These are phyloP conservation scores for Pachydiplax longipennis DNA, from an alignment of 2,888 invertebrate genomes.

Conservation along the genomic window DNA sequence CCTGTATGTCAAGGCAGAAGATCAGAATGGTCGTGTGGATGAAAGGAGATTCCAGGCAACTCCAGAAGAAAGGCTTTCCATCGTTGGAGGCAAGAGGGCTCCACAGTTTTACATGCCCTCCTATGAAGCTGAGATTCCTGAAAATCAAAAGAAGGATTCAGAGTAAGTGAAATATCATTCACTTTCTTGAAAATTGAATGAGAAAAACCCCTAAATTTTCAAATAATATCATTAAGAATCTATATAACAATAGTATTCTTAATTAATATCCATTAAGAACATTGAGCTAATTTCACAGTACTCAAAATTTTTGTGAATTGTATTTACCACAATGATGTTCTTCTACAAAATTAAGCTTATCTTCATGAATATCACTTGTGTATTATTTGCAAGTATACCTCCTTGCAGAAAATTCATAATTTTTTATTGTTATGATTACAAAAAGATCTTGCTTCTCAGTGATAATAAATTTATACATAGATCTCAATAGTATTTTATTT, in stretches of 20 bases:
- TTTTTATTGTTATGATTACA: no score
- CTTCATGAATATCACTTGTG: no score
- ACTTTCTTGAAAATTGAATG: background rate
- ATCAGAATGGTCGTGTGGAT: constrained; percentile 92
- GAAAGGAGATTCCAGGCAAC: constrained; percentile 90
- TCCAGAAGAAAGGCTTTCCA: constrained; percentile 88
- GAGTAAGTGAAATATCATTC: constrained; percentile 73
- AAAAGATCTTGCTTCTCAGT: no score
- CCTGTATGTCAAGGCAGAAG: constrained; percentile 94
- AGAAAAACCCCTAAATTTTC: background rate
- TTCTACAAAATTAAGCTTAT: no score
- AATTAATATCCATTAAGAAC: no score
- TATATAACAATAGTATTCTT: background rate
- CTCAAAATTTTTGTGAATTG: no score
- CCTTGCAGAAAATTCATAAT: no score
- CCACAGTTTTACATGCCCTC: constrained; percentile 97
- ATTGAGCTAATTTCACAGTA: no score
- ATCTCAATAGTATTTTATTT: no score
- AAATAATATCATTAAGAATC: background rate
- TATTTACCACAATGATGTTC: no score
- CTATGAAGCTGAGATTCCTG: constrained; percentile 94
- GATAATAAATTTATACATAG: no score
- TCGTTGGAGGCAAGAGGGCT: constrained; percentile 95
- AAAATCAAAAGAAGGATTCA: constrained; percentile 95
- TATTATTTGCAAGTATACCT: no score